Base-by-base conservation (phyloP, 2,113 vertebrate species). In the Brachypteracias leptosomus region DNA sequence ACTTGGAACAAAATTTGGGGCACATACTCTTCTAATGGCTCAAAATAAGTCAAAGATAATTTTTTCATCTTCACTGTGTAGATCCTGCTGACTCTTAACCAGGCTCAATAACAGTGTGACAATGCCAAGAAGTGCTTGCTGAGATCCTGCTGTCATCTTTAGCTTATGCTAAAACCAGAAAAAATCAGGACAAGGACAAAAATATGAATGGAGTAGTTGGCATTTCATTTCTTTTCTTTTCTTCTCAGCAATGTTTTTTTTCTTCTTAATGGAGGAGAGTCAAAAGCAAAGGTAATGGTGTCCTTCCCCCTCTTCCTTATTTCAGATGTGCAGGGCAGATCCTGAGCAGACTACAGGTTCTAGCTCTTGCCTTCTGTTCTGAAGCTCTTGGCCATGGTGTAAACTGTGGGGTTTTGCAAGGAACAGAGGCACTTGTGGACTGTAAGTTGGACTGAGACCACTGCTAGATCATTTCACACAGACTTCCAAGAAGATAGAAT, bases 401-500 rank as follows among this genome's bases (percentile, higher is more conserved):
- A 85, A 31, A 93, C 7, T 80, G 14, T 63, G 22, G 46, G 33
- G 33, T 44, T 88, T 94, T 90, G 51, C 0, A 0, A 77, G 67
- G 42, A 83, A 80, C 2, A 7, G 79, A 67, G 92, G 72, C 59
- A 65, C 20, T 74, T 63, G 42, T 8, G 13, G 29, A 91, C 46
- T 67, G 21, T 35, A 83, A 47, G 77, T 93, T 95, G 78, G 59
- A 88, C 58, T 91, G 52, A 93, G 52, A 94, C 11, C 21, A 24
- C 65, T 81, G 54, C 80, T 83, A 81, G 63, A 84, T 91, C 78
- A 85, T 94, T 91, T 92, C 66, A 81, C 28, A 70, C 21, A 90
- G 42, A 47, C 51, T 90, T 88, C 51, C 75, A 96, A 83, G 93
- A 91, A 88, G 58, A 44, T n/a, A 96, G 86, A 96, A 92, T 89